A percentile compares a stretch with the other conserved stretches of the same genome.
Evolutionary conservation across 2,888 invertebrate genomes (phyloP).

Genomic region (Andrena flavipes): DNA sequence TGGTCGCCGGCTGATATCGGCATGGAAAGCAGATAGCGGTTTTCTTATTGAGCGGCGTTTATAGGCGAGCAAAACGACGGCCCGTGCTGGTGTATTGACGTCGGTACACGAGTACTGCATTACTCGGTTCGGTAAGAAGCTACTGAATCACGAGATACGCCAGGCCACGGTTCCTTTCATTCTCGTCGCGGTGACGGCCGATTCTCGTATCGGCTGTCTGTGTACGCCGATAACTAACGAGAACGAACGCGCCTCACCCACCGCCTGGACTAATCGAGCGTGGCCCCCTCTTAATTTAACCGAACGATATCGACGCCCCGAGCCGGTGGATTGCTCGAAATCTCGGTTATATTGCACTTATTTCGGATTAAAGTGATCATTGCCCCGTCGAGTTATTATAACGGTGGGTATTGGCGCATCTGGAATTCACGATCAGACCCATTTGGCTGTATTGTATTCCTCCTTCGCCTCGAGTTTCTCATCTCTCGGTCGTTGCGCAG

Average conservation of each 20-base stretch:
- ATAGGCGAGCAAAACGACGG: constrained; percentile 63
- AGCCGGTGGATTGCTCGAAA: constrained; percentile 36
- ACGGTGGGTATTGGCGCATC: background rate
- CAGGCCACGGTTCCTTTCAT: constrained; percentile 61
- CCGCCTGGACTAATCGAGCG: constrained; percentile 70
- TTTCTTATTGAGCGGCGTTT: constrained; percentile 72
- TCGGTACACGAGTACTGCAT: constrained; percentile 79
- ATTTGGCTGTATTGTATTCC: constrained; percentile 6
- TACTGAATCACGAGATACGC: constrained; percentile 79
- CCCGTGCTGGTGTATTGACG: constrained; percentile 61
- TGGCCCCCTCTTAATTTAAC: constrained; percentile 72
- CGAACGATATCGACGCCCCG: constrained; percentile 45
- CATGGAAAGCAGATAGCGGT: constrained; percentile 72
- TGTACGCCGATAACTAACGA: constrained; percentile 74
- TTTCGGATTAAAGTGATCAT: constrained; percentile 21
- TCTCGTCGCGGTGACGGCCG: constrained; percentile 65
- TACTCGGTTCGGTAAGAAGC: constrained; percentile 77
- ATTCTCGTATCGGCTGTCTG: constrained; percentile 68
- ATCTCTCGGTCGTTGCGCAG: background rate
- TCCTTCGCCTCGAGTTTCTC: background rate
- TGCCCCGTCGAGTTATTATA: background rate
- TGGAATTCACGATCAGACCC: constrained; percentile 9
- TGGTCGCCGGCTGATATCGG: constrained; percentile 57
- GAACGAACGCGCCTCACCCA: constrained; percentile 71
- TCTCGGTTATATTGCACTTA: constrained; percentile 34